Percentiles rank a stretch among this genome's conserved stretches.
Conservation (phyloP, 2,888 invertebrate species). For the Bursaphelenchus okinawaensis region DNA sequence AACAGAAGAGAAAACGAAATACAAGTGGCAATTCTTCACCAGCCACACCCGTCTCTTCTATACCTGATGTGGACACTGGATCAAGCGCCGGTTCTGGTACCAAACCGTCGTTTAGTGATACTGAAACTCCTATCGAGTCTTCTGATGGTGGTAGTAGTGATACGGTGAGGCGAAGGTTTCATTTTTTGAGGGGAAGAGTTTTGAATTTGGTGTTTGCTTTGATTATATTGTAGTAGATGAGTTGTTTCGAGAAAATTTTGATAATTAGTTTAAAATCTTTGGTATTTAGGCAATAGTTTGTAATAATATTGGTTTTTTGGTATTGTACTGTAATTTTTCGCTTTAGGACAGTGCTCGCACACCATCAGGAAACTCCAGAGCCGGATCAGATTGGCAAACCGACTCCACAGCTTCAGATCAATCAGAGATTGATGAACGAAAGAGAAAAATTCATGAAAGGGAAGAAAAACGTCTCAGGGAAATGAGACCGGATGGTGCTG, state of each 20-base stretch:
- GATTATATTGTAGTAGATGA: too few species aligned
- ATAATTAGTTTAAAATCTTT: too few species aligned
- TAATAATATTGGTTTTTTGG: too few species aligned
- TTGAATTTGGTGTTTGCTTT: too few species aligned
- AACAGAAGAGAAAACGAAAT: neutral
- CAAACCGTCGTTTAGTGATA: neutral
- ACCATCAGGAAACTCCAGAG: neutral
- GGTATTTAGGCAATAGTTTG: too few species aligned
- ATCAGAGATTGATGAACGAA: slow-evolving; percentile 5
- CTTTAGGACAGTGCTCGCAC: too few species aligned
- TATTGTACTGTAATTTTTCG: too few species aligned
- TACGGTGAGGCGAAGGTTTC: neutral
- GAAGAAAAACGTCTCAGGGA: slow-evolving; percentile 11
- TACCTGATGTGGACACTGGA: neutral
- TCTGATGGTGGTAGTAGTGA: neutral
- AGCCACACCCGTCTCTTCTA: too few species aligned
- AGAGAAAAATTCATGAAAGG: neutral
- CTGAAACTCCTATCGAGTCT: neutral
- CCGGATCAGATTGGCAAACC: neutral
- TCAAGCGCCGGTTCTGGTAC: neutral
- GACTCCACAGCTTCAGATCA: neutral
- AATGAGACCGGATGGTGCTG: slow-evolving; percentile 1
- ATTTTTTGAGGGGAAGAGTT: too few species aligned
- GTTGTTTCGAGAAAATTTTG: too few species aligned
- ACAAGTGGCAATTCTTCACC: too few species aligned